These are phyloP conservation scores for Tortrix viridana DNA, from an alignment of 2,888 invertebrate genomes.

Conservation along the genomic window DNA sequence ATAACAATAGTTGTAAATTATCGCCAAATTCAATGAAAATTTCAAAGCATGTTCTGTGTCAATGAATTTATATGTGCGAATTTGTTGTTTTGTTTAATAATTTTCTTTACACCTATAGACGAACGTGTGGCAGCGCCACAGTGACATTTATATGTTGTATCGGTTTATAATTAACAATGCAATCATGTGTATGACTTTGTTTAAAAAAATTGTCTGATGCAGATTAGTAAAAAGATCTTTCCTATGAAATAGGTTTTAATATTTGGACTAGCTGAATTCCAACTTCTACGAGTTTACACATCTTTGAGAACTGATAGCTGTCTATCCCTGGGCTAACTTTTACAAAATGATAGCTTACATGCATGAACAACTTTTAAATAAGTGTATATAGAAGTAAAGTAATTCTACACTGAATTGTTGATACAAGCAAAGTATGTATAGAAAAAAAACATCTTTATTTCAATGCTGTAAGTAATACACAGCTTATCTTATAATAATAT, in stretches of 20 bases:
- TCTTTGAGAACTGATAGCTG: slow-evolving; percentile 4
- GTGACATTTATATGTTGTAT: slow-evolving; percentile 70
- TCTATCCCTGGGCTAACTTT: background rate
- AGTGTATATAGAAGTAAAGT: slow-evolving; percentile 23
- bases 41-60: slow-evolving; percentile 62
- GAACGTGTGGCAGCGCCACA: slow-evolving; percentile 63
- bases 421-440: slow-evolving; percentile 24
- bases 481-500: background rate
- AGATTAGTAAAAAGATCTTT: slow-evolving; percentile 60
- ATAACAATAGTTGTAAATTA: slow-evolving; percentile 73
- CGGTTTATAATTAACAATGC: slow-evolving; percentile 72
- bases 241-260: slow-evolving; percentile 2
- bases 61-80: slow-evolving; percentile 59
- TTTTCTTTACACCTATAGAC: slow-evolving; percentile 62
- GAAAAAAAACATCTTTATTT: slow-evolving; percentile 7
- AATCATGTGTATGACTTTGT: slow-evolving; percentile 57
- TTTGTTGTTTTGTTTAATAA: slow-evolving; percentile 51
- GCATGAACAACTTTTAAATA: slow-evolving; percentile 16
- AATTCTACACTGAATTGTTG: slow-evolving; percentile 16
- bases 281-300: slow-evolving; percentile 23
- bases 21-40: slow-evolving; percentile 59
- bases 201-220: slow-evolving; percentile 69
- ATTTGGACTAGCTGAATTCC: background rate
- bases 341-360: slow-evolving; percentile 9
- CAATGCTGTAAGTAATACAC: slow-evolving; percentile 12